Evolutionary conservation across 2,888 invertebrate genomes (phyloP).

Genomic region (Hyles lineata): DNA sequence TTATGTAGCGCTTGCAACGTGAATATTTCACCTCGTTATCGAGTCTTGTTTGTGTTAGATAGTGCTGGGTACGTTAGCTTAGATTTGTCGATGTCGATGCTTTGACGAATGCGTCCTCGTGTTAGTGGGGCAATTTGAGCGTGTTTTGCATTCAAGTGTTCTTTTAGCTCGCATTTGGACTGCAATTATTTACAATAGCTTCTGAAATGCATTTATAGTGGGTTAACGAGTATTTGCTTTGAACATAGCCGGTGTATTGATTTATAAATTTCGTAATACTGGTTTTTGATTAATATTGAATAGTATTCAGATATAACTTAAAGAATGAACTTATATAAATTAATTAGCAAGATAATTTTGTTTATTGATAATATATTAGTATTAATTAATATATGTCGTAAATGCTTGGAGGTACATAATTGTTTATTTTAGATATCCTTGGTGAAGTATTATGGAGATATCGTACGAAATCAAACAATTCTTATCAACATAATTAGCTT

Average conservation of each 20-base stretch:
- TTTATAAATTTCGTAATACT: no score
- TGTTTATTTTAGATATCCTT: conserved; percentile 18
- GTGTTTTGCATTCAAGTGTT: conserved; percentile 23
- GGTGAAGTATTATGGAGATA: conserved; percentile 13
- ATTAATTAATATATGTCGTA: neutral
- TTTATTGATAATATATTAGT: neutral
- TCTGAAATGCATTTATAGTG: neutral
- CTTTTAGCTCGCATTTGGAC: conserved; percentile 6
- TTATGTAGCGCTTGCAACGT: conserved; percentile 81
- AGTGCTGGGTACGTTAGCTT: conserved; percentile 59
- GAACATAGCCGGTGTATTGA: no score
- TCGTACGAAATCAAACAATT: conserved; percentile 4
- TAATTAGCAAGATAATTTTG: neutral
- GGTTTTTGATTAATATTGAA: no score
- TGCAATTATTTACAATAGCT: neutral
- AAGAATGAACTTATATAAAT: no score
- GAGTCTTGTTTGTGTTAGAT: conserved; percentile 84
- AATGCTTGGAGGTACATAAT: conserved; percentile 4
- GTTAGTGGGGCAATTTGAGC: conserved; percentile 21
- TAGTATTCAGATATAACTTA: no score
- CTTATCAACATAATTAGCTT: conserved; percentile 24
- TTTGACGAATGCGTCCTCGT: conserved; percentile 31
- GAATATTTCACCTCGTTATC: conserved; percentile 86
- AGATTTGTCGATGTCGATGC: conserved; percentile 65
- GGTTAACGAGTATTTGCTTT: neutral